A percentile compares a stretch with the other conserved stretches of the same genome.
These are phyloP conservation scores for Oryzias melastigma DNA, from an alignment of 2,113 vertebrate genomes.

Conservation along the genomic window DNA sequence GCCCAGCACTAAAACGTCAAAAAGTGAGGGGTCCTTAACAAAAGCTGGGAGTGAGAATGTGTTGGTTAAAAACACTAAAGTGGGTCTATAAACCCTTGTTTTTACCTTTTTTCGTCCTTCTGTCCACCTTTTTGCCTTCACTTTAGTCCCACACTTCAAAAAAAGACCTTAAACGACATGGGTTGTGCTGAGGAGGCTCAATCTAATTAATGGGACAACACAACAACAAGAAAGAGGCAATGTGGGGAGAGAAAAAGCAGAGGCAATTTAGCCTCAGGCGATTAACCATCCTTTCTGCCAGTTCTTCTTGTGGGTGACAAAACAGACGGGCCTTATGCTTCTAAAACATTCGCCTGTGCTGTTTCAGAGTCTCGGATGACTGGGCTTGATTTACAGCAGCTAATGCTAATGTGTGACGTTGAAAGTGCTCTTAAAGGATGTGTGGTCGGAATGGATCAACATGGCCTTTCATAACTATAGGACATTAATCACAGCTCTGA, in stretches of 20 bases:
- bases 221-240: slow-evolving; percentile 59
- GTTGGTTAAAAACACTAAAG: too few species aligned
- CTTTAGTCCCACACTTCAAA: slow-evolving; percentile 34
- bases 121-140: slow-evolving; percentile 2
- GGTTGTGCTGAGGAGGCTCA: slow-evolving; percentile 55
- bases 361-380: slow-evolving; percentile 41
- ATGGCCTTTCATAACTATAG: background rate
- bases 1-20: too few species aligned
- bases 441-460: slow-evolving; percentile 16
- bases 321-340: slow-evolving; percentile 45
- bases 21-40: too few species aligned
- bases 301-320: slow-evolving; percentile 45
- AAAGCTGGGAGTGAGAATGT: too few species aligned
- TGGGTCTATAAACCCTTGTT: slow-evolving; percentile 18
- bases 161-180: slow-evolving; percentile 62
- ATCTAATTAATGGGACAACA: slow-evolving; percentile 75
- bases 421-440: slow-evolving; percentile 24
- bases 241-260: slow-evolving; percentile 41
- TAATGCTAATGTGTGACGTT: slow-evolving; percentile 20
- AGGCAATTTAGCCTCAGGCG: slow-evolving; percentile 57
- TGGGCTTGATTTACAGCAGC: slow-evolving; percentile 16
- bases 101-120: background rate
- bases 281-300: slow-evolving; percentile 52
- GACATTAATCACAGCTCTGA: slow-evolving; percentile 10
- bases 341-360: slow-evolving; percentile 33